Base-by-base conservation (phyloP, 2,888 invertebrate genomes). In the Timema cristinae region DNA sequence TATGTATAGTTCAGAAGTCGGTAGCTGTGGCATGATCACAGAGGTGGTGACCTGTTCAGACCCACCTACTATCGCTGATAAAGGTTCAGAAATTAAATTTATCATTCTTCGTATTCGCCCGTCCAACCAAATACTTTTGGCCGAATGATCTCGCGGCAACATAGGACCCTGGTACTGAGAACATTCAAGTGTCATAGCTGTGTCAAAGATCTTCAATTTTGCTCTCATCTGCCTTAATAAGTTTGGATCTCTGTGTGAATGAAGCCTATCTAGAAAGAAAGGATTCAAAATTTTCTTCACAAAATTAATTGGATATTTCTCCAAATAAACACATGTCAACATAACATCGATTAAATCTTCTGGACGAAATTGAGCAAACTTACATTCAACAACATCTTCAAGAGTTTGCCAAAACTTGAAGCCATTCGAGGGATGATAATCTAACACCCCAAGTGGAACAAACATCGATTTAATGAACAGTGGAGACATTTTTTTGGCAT, bases 131-230 rank as follows among this genome's bases (percentile, higher is more conserved):
- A 86, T 79, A n/a, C 85, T 83, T 77, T 85, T 84, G 0, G 83
- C 81, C 76, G 83, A 83, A 74, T 85, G 84, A 74, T 86, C 84
- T 76, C 84, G 84, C 0, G 87, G 86, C 50, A 90, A 77, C 70
- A 87, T 78, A 7, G 88, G 88, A 7, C 89, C 88, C 16, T 78
- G 77, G 78, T 89, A 89, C 49, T 83, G 81, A n/a, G 81, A 77
- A 78, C 86, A 87, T 78, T 91, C 90, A 66, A 91, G 79, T 11
- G 87, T 85, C 81, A 91, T 83, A 7, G 88, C 86, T 50, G 87
- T 86, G 76, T 91, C 90, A 72, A 91, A 84, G 54, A 90, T 79
- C 79, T 87, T 85, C 59, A 91, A 81, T 77, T 87, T 87, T 72
- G 79, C 79, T 72, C 86, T 84, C 71, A 83, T 78, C 11, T 78